phyloP scores from a whole-genome alignment of 1,140 invertebrate species.

The Drosophila micromelanica region DNA sequence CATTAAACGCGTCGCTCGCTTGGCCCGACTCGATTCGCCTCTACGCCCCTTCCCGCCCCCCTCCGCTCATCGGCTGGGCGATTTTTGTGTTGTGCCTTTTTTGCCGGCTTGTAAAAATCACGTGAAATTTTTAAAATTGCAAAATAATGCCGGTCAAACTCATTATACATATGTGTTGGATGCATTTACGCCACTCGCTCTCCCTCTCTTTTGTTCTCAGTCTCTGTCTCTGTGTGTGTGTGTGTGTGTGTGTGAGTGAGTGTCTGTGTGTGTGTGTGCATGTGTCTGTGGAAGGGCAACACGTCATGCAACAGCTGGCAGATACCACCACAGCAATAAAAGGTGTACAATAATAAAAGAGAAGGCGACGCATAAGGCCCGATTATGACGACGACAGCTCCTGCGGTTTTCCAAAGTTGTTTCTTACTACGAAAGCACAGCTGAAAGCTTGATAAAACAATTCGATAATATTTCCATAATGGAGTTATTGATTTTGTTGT shows the following conservation, averaged over 20 bases:
- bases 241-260: background rate
- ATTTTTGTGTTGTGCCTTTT: slow-evolving; percentile 47
- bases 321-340: slow-evolving; percentile 18
- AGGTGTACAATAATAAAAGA: slow-evolving; percentile 1
- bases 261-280: background rate
- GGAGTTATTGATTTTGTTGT: background rate
- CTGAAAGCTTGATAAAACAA: too few relatives aligned
- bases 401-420: background rate
- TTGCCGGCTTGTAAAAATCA: slow-evolving; percentile 68
- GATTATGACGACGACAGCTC: background rate
- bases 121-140: slow-evolving; percentile 70
- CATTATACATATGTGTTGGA: slow-evolving; percentile 38
- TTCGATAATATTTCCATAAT: too few relatives aligned
- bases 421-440: too few relatives aligned
- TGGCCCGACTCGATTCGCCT: slow-evolving; percentile 12
- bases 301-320: slow-evolving; percentile 53
- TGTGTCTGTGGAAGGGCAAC: slow-evolving; percentile 11
- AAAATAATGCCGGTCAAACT: slow-evolving; percentile 75
- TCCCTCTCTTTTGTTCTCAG: background rate
- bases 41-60: background rate
- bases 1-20: slow-evolving; percentile 22
- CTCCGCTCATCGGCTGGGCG: slow-evolving; percentile 14
- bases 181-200: slow-evolving; percentile 8
- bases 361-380: slow-evolving; percentile 3
- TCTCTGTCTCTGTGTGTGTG: background rate